A percentile compares a stretch with the other conserved stretches of the same genome.
These are phyloP conservation scores for Enhydra lutris DNA, from an alignment of 2,113 vertebrate genomes.

Conservation along the genomic window DNA sequence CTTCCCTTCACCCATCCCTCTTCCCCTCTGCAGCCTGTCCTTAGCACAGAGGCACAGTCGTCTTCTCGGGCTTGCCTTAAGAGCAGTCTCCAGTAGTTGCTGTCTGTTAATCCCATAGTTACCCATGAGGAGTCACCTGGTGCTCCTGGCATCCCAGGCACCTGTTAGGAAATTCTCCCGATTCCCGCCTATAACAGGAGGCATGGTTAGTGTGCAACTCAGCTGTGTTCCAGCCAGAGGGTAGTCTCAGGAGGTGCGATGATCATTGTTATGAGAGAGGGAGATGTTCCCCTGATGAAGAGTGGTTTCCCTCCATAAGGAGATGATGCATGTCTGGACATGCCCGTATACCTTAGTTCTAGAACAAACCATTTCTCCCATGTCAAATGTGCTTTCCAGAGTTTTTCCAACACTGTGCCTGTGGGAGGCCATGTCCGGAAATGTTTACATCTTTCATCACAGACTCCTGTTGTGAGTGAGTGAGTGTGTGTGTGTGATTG, in stretches of 20 bases:
- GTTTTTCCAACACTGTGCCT: not conserved
- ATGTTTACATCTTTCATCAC: not conserved
- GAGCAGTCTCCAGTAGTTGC: fast-evolving
- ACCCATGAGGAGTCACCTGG: not conserved
- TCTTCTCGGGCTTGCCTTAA: not conserved
- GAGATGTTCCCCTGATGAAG: not conserved
- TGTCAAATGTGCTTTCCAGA: not conserved
- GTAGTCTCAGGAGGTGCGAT: not conserved
- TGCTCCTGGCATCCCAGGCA: not conserved
- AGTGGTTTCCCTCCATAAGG: not conserved
- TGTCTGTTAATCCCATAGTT: not conserved
- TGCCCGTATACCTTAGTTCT: not conserved
- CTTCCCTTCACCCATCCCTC: not conserved
- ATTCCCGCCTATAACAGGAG: not conserved
- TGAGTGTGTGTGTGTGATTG: not conserved
- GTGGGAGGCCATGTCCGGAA: not conserved
- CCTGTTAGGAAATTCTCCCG: not conserved
- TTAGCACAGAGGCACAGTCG: fast-evolving
- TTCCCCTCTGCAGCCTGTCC: not conserved
- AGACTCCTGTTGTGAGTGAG: not conserved
- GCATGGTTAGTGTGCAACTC: not conserved
- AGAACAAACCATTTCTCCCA: not conserved
- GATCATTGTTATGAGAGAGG: not conserved
- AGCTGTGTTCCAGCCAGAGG: not conserved
- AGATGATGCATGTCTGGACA: not conserved